Conservation (phyloP, 2,888 invertebrate genomes). For the Melanophora roralis region DNA sequence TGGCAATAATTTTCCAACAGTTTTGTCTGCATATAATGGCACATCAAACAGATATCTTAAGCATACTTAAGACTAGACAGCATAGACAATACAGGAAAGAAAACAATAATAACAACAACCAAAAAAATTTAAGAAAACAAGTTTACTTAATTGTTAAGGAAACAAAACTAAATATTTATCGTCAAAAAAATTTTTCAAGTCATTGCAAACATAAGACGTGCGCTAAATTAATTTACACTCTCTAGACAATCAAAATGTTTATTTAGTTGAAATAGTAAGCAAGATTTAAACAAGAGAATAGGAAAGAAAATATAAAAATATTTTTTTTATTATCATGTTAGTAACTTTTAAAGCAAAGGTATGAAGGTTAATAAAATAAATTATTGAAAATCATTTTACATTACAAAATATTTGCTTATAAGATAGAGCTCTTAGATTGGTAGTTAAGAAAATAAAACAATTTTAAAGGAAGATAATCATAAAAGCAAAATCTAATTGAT, state of each 20-base stretch:
- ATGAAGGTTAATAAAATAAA: too few relatives aligned
- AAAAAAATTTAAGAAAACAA: conserved; percentile 14
- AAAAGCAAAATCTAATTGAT: too few relatives aligned
- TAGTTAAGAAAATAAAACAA: too few relatives aligned
- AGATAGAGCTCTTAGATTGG: too few relatives aligned
- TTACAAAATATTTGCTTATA: too few relatives aligned
- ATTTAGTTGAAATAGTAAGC: background rate
- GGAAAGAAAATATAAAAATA: too few relatives aligned
- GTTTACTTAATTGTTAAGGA: background rate
- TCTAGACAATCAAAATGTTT: conserved; percentile 54
- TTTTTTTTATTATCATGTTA: too few relatives aligned
- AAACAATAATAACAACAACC: conserved; percentile 8
- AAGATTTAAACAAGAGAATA: background rate
- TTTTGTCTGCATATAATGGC: conserved; percentile 29
- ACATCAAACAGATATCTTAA: conserved; percentile 45
- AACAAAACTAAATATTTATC: conserved; percentile 17
- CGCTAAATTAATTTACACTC: conserved; percentile 74
- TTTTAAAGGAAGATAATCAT: too few relatives aligned
- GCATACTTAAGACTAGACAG: conserved; percentile 55
- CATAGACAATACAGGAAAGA: conserved; percentile 15
- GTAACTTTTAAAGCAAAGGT: too few relatives aligned
- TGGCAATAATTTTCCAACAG: background rate
- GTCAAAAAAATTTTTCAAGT: conserved; percentile 69
- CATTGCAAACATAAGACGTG: conserved; percentile 69
- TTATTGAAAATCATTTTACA: conserved; percentile 48